Conservation (phyloP, 1,140 invertebrate genomes). For the Stegodyphus mimosarum region DNA sequence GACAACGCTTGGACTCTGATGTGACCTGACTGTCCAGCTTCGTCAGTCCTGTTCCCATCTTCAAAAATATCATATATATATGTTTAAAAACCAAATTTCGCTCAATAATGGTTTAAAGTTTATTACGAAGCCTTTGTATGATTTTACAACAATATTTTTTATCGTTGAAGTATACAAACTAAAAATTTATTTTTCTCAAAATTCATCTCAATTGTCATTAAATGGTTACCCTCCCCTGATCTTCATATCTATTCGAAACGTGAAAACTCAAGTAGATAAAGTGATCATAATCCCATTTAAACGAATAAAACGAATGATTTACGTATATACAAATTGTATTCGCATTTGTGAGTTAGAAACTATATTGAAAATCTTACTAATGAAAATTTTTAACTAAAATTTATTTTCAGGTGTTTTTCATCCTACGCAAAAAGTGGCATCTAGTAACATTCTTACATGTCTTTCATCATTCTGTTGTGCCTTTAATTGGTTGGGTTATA, state of each 20-base stretch:
- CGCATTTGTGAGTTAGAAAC: neutral
- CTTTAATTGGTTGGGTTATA: constrained; percentile 94
- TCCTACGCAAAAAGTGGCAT: constrained; percentile 85
- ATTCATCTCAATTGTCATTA: neutral
- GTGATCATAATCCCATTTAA: neutral
- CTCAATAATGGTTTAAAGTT: no score
- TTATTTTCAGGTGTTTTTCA: constrained; percentile 83
- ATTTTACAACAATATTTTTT: neutral
- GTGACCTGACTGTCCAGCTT: no score
- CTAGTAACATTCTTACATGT: constrained; percentile 90
- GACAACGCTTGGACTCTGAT: no score
- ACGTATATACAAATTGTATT: neutral
- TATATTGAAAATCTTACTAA: neutral
- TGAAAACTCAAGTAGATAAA: neutral
- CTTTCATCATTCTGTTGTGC: constrained; percentile 93
- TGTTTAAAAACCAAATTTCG: no score
- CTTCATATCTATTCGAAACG: neutral
- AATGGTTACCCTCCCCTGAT: neutral
- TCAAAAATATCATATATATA: no score
- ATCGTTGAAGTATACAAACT: neutral
- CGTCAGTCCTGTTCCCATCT: no score
- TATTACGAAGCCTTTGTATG: no score
- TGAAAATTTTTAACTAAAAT: neutral
- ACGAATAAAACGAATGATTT: neutral
- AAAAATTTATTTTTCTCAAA: neutral